Percentiles rank a stretch among this genome's conserved stretches.
phyloP scores from a whole-genome alignment of 2,113 vertebrate species.

The Ailuropoda melanoleuca region DNA sequence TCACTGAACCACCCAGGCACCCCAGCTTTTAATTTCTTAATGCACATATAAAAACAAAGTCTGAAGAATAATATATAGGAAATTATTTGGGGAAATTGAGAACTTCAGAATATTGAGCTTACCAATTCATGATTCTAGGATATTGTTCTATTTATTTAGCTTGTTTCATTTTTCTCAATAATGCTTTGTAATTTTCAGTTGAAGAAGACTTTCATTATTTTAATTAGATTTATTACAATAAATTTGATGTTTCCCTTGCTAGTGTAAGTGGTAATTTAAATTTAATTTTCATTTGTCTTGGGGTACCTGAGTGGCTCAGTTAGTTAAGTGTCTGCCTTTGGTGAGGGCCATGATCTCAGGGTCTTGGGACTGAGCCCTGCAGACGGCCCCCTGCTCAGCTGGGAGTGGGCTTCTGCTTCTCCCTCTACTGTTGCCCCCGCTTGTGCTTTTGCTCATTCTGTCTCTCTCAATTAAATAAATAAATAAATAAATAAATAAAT shows the following conservation, averaged over 20 bases:
- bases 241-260: neutral
- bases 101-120: neutral
- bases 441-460: too few species aligned
- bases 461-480: too few species aligned
- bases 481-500: too few species aligned
- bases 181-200: neutral
- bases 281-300: neutral
- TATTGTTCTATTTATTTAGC: neutral
- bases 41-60: neutral
- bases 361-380: too few species aligned
- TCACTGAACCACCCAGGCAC: neutral
- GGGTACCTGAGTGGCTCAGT: neutral
- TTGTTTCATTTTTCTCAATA: slow-evolving; percentile 9
- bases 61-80: neutral
- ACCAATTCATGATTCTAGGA: neutral
- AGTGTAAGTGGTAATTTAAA: neutral
- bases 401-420: too few species aligned
- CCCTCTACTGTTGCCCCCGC: too few species aligned
- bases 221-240: neutral
- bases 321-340: neutral
- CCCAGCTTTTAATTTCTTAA: neutral
- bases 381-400: too few species aligned
- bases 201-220: neutral
- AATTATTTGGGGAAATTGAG: neutral
- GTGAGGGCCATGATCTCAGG: neutral